phyloP scores from a whole-genome alignment of 2,113 vertebrate species.

The Cinclus mexicanus region DNA sequence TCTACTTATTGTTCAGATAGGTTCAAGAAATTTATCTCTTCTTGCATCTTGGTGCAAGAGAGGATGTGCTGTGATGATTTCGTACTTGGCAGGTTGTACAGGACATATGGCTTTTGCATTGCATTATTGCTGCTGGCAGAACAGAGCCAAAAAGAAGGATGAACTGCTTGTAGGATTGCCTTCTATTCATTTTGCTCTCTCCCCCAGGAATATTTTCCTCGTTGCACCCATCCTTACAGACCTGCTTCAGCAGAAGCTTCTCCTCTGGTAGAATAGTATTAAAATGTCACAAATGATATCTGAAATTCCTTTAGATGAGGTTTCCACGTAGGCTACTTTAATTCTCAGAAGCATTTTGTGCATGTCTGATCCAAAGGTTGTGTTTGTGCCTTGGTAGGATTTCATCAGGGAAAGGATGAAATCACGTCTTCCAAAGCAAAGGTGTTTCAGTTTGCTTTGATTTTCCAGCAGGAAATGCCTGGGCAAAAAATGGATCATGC shows the following conservation, averaged over 20 bases:
- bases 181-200: conserved; percentile 24
- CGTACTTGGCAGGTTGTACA: neutral
- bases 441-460: neutral
- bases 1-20: conserved; percentile 6
- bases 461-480: neutral
- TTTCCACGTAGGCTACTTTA: neutral
- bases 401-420: neutral
- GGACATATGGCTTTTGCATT: conserved; percentile 12
- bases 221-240: neutral
- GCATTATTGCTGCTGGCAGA: conserved; percentile 5
- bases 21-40: neutral
- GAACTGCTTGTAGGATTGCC: conserved; percentile 46
- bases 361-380: neutral
- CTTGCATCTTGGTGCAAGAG: neutral
- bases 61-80: conserved; percentile 6
- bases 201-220: neutral
- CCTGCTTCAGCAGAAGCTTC: neutral
- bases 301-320: neutral
- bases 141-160: conserved; percentile 41
- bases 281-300: neutral
- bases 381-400: neutral
- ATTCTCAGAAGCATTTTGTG: neutral
- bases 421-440: neutral
- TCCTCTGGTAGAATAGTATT: neutral
- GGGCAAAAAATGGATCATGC: neutral